Percentiles rank a stretch among this genome's conserved stretches.
phyloP scores from a whole-genome alignment of 2,113 vertebrate genomes.

The Esox niger region DNA sequence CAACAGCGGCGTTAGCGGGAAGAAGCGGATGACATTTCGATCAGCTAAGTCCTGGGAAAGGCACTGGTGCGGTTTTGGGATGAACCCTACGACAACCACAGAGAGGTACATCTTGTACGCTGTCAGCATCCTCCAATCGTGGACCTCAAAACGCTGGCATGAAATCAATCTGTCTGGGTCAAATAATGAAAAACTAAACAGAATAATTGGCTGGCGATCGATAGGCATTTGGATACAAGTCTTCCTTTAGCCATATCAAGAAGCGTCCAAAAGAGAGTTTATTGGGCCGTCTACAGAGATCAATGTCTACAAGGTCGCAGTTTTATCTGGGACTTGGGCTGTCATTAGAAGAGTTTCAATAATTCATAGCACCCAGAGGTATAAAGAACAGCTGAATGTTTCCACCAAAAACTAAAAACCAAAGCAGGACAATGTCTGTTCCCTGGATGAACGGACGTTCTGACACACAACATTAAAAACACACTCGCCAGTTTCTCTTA shows the following conservation, averaged over 20 bases:
- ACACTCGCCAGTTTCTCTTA: constrained; percentile 32
- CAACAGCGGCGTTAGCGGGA: too few relatives aligned
- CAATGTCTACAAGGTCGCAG: constrained; percentile 73
- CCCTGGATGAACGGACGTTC: constrained; percentile 19
- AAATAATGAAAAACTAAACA: constrained; percentile 53
- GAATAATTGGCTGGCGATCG: constrained; percentile 47
- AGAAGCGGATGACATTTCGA: too few relatives aligned
- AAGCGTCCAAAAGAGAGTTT: constrained; percentile 57
- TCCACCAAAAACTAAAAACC: constrained; percentile 44
- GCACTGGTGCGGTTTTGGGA: background rate
- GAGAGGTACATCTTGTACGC: constrained; percentile 13
- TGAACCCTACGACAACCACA: background rate
- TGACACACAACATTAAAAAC: constrained; percentile 24
- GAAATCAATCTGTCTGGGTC: constrained; percentile 49
- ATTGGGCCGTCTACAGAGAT: constrained; percentile 60
- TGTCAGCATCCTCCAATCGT: constrained; percentile 34
- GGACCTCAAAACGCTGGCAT: constrained; percentile 24
- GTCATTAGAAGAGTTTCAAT: constrained; percentile 72
- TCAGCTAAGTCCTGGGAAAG: too few relatives aligned
- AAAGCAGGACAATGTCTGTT: constrained; percentile 57
- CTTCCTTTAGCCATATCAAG: constrained; percentile 51
- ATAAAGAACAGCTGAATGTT: constrained; percentile 35
- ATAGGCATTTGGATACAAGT: constrained; percentile 43
- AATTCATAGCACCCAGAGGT: constrained; percentile 66
- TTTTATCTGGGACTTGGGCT: constrained; percentile 62